A percentile compares a stretch with the other conserved stretches of the same genome.
phyloP scores from a whole-genome alignment of 2,113 vertebrate genomes.

The Oplegnathus fasciatus region DNA sequence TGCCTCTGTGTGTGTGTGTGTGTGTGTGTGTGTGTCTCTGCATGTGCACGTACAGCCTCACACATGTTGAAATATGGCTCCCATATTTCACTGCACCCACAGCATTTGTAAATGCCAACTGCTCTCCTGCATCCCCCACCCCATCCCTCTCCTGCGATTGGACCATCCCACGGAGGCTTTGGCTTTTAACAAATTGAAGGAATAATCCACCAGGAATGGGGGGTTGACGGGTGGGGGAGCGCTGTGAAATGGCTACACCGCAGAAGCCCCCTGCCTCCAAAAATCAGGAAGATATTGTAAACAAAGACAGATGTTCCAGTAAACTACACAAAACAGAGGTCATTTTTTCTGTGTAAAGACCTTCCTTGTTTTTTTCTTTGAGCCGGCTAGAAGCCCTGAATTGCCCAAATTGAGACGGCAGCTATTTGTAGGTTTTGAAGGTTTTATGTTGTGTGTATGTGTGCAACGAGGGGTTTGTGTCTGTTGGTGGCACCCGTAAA shows the following conservation, averaged over 20 bases:
- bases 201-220: conserved; percentile 68
- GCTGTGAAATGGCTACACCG: conserved; percentile 36
- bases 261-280: conserved; percentile 38
- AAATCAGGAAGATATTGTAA: conserved; percentile 76
- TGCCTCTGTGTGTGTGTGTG: not conserved
- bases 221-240: not conserved
- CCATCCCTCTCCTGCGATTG: conserved; percentile 59
- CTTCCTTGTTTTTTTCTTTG: not conserved
- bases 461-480: conserved; percentile 20
- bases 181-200: conserved; percentile 84
- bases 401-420: conserved; percentile 64
- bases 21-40: not conserved
- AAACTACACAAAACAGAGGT: conserved; percentile 66
- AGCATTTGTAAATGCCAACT: conserved; percentile 81
- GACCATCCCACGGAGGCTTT: conserved; percentile 68
- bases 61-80: conserved; percentile 74
- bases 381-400: conserved; percentile 51
- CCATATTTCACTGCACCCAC: conserved; percentile 75
- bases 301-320: conserved; percentile 80
- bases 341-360: conserved; percentile 66
- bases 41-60: conserved; percentile 25
- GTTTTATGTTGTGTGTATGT: conserved; percentile 59
- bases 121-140: conserved; percentile 53
- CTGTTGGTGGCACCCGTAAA: conserved; percentile 69
- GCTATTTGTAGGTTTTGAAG: conserved; percentile 67